Conservation (phyloP, 1,140 invertebrate genomes). For the Drosophila elegans region DNA sequence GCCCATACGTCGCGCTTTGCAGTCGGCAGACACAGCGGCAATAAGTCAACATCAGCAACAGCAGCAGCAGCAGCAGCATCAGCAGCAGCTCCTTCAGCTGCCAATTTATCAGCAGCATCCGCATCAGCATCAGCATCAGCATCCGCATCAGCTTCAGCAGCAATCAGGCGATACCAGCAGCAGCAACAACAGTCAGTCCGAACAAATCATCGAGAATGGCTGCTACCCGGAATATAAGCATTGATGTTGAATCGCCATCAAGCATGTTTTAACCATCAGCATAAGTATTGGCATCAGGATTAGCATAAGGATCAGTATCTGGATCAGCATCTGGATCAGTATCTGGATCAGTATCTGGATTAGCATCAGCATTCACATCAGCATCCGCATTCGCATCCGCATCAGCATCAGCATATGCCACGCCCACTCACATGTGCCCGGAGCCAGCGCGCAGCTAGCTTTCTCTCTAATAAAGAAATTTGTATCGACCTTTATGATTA, state of each 20-base stretch:
- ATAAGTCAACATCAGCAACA: constrained; percentile 59
- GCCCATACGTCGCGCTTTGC: constrained; percentile 72
- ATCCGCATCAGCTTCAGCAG: constrained; percentile 71
- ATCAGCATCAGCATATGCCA: background rate
- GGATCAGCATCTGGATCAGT: background rate
- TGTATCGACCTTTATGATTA: constrained; percentile 40
- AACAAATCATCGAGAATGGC: constrained; percentile 85
- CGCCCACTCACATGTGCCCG: constrained; percentile 21
- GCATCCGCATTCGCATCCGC: constrained; percentile 11
- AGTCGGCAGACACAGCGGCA: constrained; percentile 49
- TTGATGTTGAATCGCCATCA: constrained; percentile 84
- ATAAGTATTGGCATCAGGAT: background rate
- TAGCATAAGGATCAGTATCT: background rate
- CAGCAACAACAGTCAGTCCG: constrained; percentile 85
- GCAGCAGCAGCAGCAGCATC: constrained; percentile 33
- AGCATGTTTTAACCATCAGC: no score
- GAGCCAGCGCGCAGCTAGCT: constrained; percentile 14
- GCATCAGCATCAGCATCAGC: constrained; percentile 64
- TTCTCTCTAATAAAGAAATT: constrained; percentile 32
- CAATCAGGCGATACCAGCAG: constrained; percentile 82
- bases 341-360: background rate
- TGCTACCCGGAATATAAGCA: constrained; percentile 86
- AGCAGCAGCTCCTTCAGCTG: constrained; percentile 51
- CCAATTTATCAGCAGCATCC: constrained; percentile 58
- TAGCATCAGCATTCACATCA: no score